Percentiles rank a stretch among this genome's conserved stretches.
phyloP scores from a whole-genome alignment of 2,797 vertebrate genomes.

The Chromis chromis region DNA sequence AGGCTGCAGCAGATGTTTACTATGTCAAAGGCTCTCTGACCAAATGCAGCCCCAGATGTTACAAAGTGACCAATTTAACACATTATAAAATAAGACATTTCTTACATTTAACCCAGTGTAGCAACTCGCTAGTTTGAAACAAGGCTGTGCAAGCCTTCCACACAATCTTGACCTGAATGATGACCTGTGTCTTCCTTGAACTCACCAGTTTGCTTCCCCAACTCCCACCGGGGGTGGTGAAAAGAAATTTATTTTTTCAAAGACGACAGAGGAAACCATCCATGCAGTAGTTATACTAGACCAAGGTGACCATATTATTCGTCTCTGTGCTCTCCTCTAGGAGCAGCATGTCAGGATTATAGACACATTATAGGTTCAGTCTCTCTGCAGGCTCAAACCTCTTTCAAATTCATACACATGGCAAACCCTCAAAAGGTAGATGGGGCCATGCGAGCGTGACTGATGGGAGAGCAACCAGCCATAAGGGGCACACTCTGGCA shows the following conservation, averaged over 20 bases:
- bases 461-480: conserved; percentile 45
- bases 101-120: background rate
- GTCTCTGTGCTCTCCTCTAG: conserved; percentile 6
- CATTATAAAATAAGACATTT: too few relatives aligned
- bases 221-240: background rate
- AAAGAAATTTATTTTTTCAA: conserved; percentile 24
- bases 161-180: background rate
- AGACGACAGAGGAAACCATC: conserved; percentile 7
- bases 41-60: too few relatives aligned
- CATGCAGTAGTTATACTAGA: background rate
- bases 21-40: too few relatives aligned
- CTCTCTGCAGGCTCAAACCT: conserved; percentile 35
- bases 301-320: conserved; percentile 35
- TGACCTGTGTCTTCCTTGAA: background rate
- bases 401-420: conserved; percentile 51
- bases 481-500: conserved; percentile 36
- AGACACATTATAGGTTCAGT: conserved; percentile 46
- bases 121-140: too few relatives aligned
- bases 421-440: conserved; percentile 49
- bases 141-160: too few relatives aligned
- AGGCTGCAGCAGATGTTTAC: background rate
- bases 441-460: conserved; percentile 52
- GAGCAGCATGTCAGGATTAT: conserved; percentile 53
- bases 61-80: too few relatives aligned
- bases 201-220: background rate